These are phyloP conservation scores for Pristionchus fissidentatus DNA, from an alignment of 2,888 invertebrate genomes.

Conservation along the genomic window DNA sequence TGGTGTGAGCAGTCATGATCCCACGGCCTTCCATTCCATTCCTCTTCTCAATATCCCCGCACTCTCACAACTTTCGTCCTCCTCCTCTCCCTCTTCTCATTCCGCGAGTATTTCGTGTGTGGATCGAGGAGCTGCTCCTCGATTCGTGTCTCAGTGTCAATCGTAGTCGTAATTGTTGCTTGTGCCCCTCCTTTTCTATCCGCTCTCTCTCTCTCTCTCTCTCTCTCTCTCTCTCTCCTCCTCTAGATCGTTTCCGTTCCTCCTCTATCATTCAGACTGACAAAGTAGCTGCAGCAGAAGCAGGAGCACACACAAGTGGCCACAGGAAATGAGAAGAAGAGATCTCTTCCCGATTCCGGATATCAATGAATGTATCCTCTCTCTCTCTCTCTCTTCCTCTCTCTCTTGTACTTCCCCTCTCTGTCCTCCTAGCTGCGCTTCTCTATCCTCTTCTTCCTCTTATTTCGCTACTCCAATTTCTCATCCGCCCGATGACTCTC, in stretches of 20 bases:
- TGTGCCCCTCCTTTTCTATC: too few species aligned
- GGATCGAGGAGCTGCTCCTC: background rate
- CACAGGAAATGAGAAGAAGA: background rate
- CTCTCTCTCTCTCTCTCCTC: background rate
- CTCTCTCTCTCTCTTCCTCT: background rate
- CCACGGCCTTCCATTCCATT: background rate
- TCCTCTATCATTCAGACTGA: constrained; percentile 38
- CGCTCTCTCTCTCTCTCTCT: too few species aligned
- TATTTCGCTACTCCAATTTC: background rate
- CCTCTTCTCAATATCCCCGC: background rate
- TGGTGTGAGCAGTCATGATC: too few species aligned
- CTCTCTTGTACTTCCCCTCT: background rate
- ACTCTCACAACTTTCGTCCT: constrained; percentile 7
- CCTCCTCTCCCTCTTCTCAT: background rate
- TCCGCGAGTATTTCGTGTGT: background rate
- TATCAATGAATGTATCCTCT: background rate
- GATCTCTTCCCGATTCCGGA: background rate
- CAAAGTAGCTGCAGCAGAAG: background rate
- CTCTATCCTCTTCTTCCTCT: background rate
- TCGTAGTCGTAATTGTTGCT: too few species aligned
- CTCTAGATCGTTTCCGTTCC: constrained; percentile 2
- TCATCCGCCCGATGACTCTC: too few species aligned
- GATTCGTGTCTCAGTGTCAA: background rate
- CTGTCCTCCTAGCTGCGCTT: background rate
- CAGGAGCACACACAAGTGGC: background rate